A percentile compares a stretch with the other conserved stretches of the same genome.
These are phyloP conservation scores for Glossophaga mutica DNA, from an alignment of 2,797 vertebrate species.

Conservation along the genomic window DNA sequence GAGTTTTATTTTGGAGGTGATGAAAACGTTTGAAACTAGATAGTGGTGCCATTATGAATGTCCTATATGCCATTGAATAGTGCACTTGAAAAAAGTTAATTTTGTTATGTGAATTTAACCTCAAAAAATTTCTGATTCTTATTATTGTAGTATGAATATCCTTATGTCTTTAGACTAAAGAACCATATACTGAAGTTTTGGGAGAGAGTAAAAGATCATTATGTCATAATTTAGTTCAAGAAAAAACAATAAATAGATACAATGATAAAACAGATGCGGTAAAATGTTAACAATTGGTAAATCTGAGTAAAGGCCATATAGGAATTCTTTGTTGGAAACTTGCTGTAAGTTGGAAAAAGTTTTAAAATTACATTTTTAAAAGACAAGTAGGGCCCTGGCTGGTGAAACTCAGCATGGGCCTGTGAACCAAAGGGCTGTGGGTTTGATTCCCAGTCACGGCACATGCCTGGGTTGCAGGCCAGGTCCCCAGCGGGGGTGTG, in stretches of 20 bases:
- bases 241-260: background rate
- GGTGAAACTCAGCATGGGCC: too few relatives aligned
- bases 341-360: background rate
- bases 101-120: background rate
- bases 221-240: background rate
- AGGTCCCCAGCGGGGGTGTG: too few relatives aligned
- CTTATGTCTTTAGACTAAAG: conserved; percentile 5
- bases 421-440: too few relatives aligned
- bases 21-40: background rate
- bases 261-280: background rate
- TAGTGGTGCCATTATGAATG: background rate
- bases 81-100: background rate
- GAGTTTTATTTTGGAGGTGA: background rate
- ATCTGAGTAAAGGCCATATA: background rate
- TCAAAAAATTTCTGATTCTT: background rate
- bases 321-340: background rate
- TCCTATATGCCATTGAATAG: background rate
- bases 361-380: background rate
- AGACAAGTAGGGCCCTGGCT: background rate
- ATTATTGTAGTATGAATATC: background rate
- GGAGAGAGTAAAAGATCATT: background rate
- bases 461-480: too few relatives aligned
- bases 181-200: background rate
- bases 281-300: background rate
- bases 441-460: too few relatives aligned